Conservation (phyloP, 2,797 vertebrate genomes). For the Pantherophis vulpinus region DNA sequence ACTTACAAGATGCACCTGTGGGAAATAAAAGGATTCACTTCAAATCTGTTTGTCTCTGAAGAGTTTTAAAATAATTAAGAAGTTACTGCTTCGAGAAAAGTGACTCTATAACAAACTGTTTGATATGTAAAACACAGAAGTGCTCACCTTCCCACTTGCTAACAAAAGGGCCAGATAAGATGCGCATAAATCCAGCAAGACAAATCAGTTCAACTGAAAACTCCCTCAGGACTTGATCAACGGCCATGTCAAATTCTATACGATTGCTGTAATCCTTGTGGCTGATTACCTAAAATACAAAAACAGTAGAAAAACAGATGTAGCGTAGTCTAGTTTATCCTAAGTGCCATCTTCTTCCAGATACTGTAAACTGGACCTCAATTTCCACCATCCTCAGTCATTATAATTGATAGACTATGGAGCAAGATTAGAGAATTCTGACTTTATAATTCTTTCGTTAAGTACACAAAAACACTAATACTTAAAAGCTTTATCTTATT, state of each 20-base stretch:
- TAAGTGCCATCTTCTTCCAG: neutral
- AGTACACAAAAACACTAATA: neutral
- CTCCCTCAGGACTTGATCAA: slow-evolving; percentile 84
- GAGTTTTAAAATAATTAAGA: neutral
- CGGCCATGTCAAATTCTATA: slow-evolving; percentile 82
- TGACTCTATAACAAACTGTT: neutral
- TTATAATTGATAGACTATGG: neutral
- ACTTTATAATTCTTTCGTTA: neutral
- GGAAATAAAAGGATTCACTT: neutral
- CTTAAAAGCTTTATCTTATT: neutral
- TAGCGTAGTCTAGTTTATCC: fast-evolving
- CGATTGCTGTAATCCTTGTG: slow-evolving; percentile 89
- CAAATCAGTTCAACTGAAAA: slow-evolving; percentile 87
- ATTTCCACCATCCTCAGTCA: neutral
- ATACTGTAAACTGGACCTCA: neutral
- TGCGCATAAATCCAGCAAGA: slow-evolving; percentile 96
- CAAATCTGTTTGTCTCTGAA: neutral
- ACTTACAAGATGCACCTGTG: neutral
- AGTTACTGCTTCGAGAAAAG: neutral
- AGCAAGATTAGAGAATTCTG: neutral
- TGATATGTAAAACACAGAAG: neutral
- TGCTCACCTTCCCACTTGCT: slow-evolving; percentile 90
- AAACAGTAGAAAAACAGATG: neutral
- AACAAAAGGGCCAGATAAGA: slow-evolving; percentile 89
- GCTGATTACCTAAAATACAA: slow-evolving; percentile 82